Conservation (phyloP, 1,140 invertebrate species). For the Achroia grisella region DNA sequence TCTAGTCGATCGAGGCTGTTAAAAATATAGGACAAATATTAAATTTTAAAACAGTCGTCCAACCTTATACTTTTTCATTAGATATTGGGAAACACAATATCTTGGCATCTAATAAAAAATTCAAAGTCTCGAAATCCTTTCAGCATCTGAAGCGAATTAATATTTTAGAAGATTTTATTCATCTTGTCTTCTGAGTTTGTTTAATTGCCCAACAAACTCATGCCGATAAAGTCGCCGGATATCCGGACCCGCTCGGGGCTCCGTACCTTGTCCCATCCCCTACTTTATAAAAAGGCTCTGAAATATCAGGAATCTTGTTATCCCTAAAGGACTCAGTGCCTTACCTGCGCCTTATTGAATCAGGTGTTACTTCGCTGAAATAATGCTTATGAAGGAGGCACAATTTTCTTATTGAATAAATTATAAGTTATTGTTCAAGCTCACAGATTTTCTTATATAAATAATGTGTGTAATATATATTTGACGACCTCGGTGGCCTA, state of each 20-base stretch:
- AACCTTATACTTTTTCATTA: conserved; percentile 3
- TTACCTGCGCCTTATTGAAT: conserved; percentile 1
- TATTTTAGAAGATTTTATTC: conserved; percentile 2
- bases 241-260: conserved; percentile 18
- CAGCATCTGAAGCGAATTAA: conserved; percentile 5
- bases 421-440: background rate
- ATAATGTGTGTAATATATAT: too few species aligned
- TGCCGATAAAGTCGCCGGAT: conserved; percentile 23
- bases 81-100: conserved; percentile 2
- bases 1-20: too few species aligned
- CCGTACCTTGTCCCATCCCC: conserved; percentile 2
- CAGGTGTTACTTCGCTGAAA: background rate
- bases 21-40: too few species aligned
- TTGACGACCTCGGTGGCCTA: too few species aligned
- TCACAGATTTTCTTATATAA: too few species aligned
- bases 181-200: conserved; percentile 5
- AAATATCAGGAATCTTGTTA: conserved; percentile 6
- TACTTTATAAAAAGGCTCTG: conserved; percentile 4
- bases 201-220: conserved; percentile 33
- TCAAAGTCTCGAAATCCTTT: conserved; percentile 14
- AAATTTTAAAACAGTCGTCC: too few species aligned
- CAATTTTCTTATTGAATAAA: conserved; percentile 18
- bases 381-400: background rate
- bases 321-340: background rate
- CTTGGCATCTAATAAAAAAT: conserved; percentile 14